Conservation (phyloP, 2,113 vertebrate species). For the pig (Sus scrofa) region T2T-Sscrofa CM000817.6:61969001-61969500, state of each 20-base stretch:
- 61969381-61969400: slow-evolving; percentile 69
- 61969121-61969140: neutral
- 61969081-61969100: too few species aligned
- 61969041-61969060: neutral
- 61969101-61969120: too few species aligned
- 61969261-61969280: slow-evolving; percentile 80
- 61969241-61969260: slow-evolving; percentile 29
- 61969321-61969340: slow-evolving; percentile 49
- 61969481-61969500: neutral
- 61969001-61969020: neutral
- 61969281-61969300: slow-evolving; percentile 73
- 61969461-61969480: neutral
- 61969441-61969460: neutral
- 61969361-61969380: slow-evolving; percentile 80
- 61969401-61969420: slow-evolving; percentile 64
- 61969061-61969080: neutral
- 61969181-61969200: neutral
- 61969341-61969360: slow-evolving; percentile 44
- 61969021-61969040: neutral
- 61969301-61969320: slow-evolving; percentile 72
- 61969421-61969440: neutral
- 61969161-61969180: too few species aligned
- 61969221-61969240: neutral
- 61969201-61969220: neutral
- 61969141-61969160: neutral